Percentiles rank a stretch among this genome's conserved stretches.
Evolutionary conservation across 2,888 invertebrate genomes (phyloP).

Genomic region (Drosophila eohydei): DNA sequence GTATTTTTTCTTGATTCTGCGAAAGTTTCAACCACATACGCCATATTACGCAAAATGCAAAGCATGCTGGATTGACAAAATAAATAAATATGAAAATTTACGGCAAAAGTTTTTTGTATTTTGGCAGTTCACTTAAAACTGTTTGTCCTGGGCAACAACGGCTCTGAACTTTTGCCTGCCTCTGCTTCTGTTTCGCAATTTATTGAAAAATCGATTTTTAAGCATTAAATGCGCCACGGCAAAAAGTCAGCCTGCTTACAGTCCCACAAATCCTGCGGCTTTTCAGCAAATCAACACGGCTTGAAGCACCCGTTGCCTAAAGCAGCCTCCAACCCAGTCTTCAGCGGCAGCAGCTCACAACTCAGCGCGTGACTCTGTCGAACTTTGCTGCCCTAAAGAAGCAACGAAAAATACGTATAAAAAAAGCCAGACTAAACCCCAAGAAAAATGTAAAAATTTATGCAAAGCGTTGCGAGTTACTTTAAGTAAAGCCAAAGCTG

Average conservation of each 20-base stretch:
- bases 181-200: constrained; percentile 54
- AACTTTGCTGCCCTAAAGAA: constrained; percentile 62
- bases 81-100: constrained; percentile 81
- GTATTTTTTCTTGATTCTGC: constrained; percentile 35
- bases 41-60: constrained; percentile 64
- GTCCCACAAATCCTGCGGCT: constrained; percentile 76
- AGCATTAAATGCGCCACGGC: constrained; percentile 66
- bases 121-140: constrained; percentile 69
- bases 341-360: constrained; percentile 42
- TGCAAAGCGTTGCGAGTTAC: constrained; percentile 77
- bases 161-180: constrained; percentile 68
- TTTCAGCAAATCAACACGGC: constrained; percentile 78
- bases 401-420: constrained; percentile 1
- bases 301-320: constrained; percentile 49
- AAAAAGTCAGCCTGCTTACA: constrained; percentile 61
- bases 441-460: constrained; percentile 63
- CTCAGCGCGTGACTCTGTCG: constrained; percentile 75
- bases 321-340: constrained; percentile 24
- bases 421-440: constrained; percentile 16
- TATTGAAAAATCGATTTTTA: constrained; percentile 78
- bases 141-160: constrained; percentile 51
- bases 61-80: constrained; percentile 78
- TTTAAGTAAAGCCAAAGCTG: constrained; percentile 72
- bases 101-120: constrained; percentile 71
- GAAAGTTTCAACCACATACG: constrained; percentile 66